Evolutionary conservation across 2,888 invertebrate species (phyloP).

Genomic region (Eupithecia centaureata): DNA sequence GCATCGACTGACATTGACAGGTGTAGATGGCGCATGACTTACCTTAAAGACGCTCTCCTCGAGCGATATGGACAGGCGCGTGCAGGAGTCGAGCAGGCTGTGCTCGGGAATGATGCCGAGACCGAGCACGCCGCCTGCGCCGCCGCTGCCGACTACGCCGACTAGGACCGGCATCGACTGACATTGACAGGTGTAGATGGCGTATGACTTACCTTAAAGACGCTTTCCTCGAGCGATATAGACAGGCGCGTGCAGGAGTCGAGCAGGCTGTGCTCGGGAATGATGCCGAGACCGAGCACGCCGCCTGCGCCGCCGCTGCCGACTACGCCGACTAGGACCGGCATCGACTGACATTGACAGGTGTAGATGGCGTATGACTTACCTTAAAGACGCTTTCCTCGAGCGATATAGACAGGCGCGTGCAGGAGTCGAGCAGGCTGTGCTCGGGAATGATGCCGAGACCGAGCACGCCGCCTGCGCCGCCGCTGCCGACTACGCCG

Average conservation of each 20-base stretch:
- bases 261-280: constrained; percentile 93
- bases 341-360: constrained; percentile 91
- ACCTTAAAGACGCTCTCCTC: constrained; percentile 87
- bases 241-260: constrained; percentile 94
- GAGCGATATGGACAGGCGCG: constrained; percentile 93
- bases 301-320: constrained; percentile 84
- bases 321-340: constrained; percentile 89
- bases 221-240: constrained; percentile 91
- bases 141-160: constrained; percentile 86
- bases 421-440: constrained; percentile 93
- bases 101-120: constrained; percentile 94
- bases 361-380: not conserved
- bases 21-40: not conserved
- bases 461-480: constrained; percentile 76
- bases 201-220: constrained; percentile 68
- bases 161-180: constrained; percentile 94
- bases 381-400: constrained; percentile 87
- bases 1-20: constrained; percentile 91
- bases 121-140: constrained; percentile 76
- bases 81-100: constrained; percentile 93
- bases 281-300: constrained; percentile 87
- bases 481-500: constrained; percentile 86
- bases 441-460: constrained; percentile 94
- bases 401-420: constrained; percentile 93
- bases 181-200: constrained; percentile 77